phyloP scores from a whole-genome alignment of 2,888 invertebrate genomes.

The Tipula vernalis region DNA sequence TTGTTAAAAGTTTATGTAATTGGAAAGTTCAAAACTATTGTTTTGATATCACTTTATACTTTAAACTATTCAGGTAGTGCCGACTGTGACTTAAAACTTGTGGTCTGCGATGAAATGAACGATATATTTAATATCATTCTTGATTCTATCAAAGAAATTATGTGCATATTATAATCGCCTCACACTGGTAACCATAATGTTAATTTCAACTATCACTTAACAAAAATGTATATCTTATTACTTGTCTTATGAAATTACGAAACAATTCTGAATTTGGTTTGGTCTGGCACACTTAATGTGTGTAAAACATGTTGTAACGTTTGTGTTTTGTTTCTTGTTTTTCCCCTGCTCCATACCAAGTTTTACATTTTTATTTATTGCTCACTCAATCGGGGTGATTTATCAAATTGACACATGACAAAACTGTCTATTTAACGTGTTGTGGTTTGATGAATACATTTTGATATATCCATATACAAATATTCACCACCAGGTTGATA shows the following conservation, averaged over 20 bases:
- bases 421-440: not conserved
- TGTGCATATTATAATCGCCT: not conserved
- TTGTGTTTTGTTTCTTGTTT: not conserved
- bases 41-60: not conserved
- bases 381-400: not conserved
- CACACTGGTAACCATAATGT: not conserved
- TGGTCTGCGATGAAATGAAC: too few relatives aligned
- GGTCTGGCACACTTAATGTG: not conserved
- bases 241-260: not conserved
- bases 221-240: not conserved
- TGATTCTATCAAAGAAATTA: not conserved
- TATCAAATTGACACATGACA: not conserved
- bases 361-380: not conserved
- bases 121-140: too few relatives aligned
- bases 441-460: not conserved
- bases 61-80: too few relatives aligned
- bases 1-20: not conserved
- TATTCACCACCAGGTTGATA: not conserved
- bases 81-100: too few relatives aligned
- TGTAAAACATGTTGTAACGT: not conserved
- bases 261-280: not conserved
- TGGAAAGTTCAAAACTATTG: not conserved
- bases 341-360: not conserved
- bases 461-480: not conserved
- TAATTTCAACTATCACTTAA: not conserved